These are phyloP conservation scores for Rhinophrynus dorsalis DNA, from an alignment of 2,797 vertebrate genomes.

Conservation along the genomic window DNA sequence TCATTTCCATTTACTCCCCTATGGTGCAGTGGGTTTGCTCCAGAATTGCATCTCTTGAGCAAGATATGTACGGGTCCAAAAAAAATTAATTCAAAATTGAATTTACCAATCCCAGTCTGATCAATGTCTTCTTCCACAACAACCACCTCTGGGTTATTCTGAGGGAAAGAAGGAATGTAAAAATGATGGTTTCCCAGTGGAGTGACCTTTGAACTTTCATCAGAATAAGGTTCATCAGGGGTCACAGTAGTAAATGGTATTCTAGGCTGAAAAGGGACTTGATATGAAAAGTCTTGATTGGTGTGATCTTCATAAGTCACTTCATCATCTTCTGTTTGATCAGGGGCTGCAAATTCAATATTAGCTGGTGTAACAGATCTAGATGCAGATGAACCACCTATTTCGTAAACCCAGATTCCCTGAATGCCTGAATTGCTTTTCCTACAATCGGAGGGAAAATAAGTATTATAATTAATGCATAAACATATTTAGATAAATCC, in stretches of 20 bases:
- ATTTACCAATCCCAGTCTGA: constrained; percentile 84
- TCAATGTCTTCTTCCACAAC: constrained; percentile 81
- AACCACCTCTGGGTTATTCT: constrained; percentile 74
- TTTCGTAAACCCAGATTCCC: constrained; percentile 88
- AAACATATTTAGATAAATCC: too few species aligned
- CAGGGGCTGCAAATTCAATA: background rate
- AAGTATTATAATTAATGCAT: too few species aligned
- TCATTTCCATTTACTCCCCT: too few species aligned
- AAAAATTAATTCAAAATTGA: too few species aligned
- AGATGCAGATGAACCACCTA: constrained; percentile 68
- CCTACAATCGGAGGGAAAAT: constrained; percentile 60
- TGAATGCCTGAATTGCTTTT: constrained; percentile 82
- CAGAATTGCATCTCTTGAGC: too few species aligned
- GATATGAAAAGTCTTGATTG: constrained; percentile 44
- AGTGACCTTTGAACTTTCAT: constrained; percentile 49
- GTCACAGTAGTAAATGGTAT: constrained; percentile 42
- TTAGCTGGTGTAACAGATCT: background rate
- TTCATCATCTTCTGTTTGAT: constrained; percentile 55
- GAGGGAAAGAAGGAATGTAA: constrained; percentile 64
- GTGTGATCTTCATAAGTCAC: constrained; percentile 42
- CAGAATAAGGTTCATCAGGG: constrained; percentile 50
- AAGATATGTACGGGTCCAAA: too few species aligned
- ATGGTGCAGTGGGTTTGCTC: too few species aligned
- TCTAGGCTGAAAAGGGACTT: constrained; percentile 33
- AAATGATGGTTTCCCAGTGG: constrained; percentile 67